A percentile compares a stretch with the other conserved stretches of the same genome.
phyloP scores from a whole-genome alignment of 2,888 invertebrate genomes.

The Tetanocera ferruginea region DNA sequence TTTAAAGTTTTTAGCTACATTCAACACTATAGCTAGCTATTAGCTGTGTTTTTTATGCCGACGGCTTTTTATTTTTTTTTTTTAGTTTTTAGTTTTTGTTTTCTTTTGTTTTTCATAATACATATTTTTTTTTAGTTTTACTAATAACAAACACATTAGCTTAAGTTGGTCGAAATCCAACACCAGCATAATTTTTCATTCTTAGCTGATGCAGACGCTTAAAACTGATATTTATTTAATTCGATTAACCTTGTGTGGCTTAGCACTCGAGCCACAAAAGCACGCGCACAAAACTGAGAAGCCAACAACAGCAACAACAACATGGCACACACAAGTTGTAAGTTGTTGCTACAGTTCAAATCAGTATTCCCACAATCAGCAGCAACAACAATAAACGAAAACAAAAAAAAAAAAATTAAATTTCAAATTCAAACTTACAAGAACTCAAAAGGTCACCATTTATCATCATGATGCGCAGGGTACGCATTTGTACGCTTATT shows the following conservation, averaged over 20 bases:
- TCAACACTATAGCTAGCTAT: too few species aligned
- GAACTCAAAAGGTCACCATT: conserved; percentile 40
- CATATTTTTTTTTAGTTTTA: too few species aligned
- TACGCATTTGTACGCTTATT: conserved; percentile 40
- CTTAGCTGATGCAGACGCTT: not conserved
- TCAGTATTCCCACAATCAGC: conserved; percentile 4
- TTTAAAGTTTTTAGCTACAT: too few species aligned
- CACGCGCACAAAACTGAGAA: not conserved
- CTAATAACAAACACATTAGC: conserved; percentile 10
- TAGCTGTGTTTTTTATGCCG: not conserved
- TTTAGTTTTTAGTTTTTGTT: not conserved
- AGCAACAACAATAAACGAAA: not conserved
- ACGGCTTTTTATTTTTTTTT: not conserved
- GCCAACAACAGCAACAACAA: conserved; percentile 3
- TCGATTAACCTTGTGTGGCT: conserved; percentile 27
- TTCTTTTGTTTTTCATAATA: too few species aligned
- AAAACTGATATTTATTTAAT: conserved; percentile 21
- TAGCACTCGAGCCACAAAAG: not conserved
- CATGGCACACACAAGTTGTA: not conserved
- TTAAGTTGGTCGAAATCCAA: conserved; percentile 37
- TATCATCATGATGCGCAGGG: conserved; percentile 33
- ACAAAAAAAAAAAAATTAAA: not conserved
- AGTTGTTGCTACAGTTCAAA: conserved; percentile 7
- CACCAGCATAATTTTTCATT: conserved; percentile 40
- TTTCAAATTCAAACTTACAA: conserved; percentile 19